phyloP scores from a whole-genome alignment of 2,113 vertebrate genomes.

The Myocastor coypus region DNA sequence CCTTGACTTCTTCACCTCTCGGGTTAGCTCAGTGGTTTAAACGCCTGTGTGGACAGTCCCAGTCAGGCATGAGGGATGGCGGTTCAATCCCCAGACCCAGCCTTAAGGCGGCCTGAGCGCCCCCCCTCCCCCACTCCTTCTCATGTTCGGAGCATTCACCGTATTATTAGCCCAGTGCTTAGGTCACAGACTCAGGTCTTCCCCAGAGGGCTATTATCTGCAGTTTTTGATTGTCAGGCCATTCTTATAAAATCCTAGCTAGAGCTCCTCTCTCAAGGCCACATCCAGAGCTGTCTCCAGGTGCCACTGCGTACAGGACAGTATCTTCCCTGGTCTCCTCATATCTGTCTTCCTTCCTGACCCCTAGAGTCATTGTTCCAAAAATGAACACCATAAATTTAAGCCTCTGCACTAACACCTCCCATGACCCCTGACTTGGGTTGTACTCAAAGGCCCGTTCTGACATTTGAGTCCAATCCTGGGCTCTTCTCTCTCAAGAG shows the following conservation, averaged over 20 bases:
- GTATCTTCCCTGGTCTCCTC: not conserved
- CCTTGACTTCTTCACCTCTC: not conserved
- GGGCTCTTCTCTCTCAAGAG: not conserved
- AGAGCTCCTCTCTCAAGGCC: not conserved
- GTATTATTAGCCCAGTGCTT: not conserved
- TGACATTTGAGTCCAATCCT: not conserved
- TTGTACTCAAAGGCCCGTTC: not conserved
- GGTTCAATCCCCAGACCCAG: no score
- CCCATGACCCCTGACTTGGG: fast-evolving
- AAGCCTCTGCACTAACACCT: not conserved
- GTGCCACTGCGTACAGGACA: not conserved
- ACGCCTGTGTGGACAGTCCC: no score
- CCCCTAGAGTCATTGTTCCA: not conserved
- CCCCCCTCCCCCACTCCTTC: no score
- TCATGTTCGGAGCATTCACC: not conserved
- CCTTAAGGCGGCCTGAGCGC: no score
- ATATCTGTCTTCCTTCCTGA: not conserved
- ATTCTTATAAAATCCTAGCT: not conserved
- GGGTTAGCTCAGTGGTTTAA: no score
- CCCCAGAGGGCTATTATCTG: not conserved
- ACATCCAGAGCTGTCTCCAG: not conserved
- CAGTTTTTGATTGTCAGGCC: not conserved
- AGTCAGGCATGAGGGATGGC: no score
- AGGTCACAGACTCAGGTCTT: not conserved
- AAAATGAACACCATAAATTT: not conserved